A percentile compares a stretch with the other conserved stretches of the same genome.
Conservation (phyloP, 2,888 invertebrate genomes). For the Campoplex capitator region DNA sequence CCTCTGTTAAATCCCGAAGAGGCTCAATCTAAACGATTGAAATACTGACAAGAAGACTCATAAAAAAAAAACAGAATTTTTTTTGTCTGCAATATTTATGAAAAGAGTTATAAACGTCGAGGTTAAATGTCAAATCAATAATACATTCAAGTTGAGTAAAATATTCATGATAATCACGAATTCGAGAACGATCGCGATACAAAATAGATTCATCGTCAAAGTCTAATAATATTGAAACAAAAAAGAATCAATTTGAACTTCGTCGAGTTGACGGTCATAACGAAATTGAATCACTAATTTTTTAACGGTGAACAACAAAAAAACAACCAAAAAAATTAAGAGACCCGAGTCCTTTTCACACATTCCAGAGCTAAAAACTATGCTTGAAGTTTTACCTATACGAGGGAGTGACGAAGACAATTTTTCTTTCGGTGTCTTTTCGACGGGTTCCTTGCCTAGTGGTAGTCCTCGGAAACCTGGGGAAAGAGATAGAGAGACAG, state of each 20-base stretch:
- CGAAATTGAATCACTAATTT: background rate
- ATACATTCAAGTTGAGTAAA: too few species aligned
- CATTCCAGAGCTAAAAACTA: conserved; percentile 16
- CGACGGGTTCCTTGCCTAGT: conserved; percentile 38
- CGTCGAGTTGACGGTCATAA: background rate
- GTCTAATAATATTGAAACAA: too few species aligned
- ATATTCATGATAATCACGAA: too few species aligned
- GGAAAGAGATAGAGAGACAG: conserved; percentile 54
- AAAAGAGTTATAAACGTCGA: too few species aligned
- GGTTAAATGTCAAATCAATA: too few species aligned
- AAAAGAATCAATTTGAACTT: too few species aligned
- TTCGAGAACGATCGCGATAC: too few species aligned
- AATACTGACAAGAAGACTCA: background rate
- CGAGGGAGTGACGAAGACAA: conserved; percentile 43
- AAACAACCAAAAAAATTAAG: background rate
- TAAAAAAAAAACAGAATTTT: background rate
- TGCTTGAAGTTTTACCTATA: background rate
- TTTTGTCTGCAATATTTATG: background rate
- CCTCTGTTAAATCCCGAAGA: background rate
- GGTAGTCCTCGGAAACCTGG: conserved; percentile 38
- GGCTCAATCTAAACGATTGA: background rate
- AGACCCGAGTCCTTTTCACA: conserved; percentile 18
- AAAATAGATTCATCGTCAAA: too few species aligned
- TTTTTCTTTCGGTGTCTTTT: conserved; percentile 59
- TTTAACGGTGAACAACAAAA: background rate